A percentile compares a stretch with the other conserved stretches of the same genome.
Conservation (phyloP, 2,113 vertebrate genomes). For the Thamnaconus septentrionalis region DNA sequence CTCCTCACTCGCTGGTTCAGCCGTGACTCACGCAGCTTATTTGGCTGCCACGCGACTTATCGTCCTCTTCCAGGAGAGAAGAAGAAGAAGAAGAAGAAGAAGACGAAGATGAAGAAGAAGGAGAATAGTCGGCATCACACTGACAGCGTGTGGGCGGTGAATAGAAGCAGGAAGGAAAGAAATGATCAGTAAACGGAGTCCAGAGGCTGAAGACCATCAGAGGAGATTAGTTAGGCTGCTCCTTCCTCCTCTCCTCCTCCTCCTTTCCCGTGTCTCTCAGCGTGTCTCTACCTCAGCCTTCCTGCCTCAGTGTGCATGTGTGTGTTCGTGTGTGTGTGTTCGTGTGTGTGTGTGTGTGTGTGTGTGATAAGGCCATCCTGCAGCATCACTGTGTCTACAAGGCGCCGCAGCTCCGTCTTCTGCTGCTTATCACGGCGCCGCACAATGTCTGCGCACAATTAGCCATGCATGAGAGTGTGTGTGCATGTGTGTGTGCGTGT, state of each 20-base stretch:
- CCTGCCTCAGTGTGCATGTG: conserved; percentile 24
- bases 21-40: conserved; percentile 2
- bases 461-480: conserved; percentile 59
- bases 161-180: conserved; percentile 10
- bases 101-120: no score
- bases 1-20: neutral
- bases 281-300: conserved; percentile 62
- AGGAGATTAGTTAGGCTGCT: conserved; percentile 69
- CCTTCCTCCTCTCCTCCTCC: conserved; percentile 56
- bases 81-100: no score
- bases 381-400: conserved; percentile 74
- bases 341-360: conserved; percentile 21
- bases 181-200: conserved; percentile 56
- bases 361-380: conserved; percentile 69
- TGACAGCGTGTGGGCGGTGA: conserved; percentile 9
- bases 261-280: conserved; percentile 58
- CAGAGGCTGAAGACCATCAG: conserved; percentile 67
- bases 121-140: conserved; percentile 15
- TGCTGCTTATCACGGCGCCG: conserved; percentile 69
- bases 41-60: neutral
- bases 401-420: conserved; percentile 60
- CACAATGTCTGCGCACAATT: conserved; percentile 74
- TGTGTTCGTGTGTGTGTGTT: conserved; percentile 4
- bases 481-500: conserved; percentile 16
- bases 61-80: neutral